Evolutionary conservation across 2,888 invertebrate species (phyloP).

Genomic region (Ochropleura plecta): DNA sequence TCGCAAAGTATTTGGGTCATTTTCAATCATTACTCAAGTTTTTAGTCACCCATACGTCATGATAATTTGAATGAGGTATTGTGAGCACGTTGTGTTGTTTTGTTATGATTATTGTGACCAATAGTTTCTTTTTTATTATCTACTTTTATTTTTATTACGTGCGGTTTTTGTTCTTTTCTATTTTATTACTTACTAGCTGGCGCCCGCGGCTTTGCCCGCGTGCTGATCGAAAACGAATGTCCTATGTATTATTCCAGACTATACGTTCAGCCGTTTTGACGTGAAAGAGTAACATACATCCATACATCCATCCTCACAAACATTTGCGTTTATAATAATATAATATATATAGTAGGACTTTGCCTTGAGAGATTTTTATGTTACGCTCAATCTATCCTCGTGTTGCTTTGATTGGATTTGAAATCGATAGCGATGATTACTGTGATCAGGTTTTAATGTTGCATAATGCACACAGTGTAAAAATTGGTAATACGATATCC

Average conservation of each 20-base stretch:
- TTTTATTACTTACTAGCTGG: not conserved
- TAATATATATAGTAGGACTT: not conserved
- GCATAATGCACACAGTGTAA: not conserved
- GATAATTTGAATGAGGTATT: constrained; percentile 48
- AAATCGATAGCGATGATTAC: not conserved
- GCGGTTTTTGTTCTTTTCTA: constrained; percentile 13
- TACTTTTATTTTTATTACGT: constrained; percentile 12
- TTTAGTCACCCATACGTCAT: constrained; percentile 36
- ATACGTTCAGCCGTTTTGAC: too few species aligned
- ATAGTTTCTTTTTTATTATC: constrained; percentile 3
- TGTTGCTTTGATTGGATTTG: not conserved
- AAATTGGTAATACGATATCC: too few species aligned
- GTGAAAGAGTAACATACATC: too few species aligned
- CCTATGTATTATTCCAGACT: too few species aligned
- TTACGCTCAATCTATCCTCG: not conserved
- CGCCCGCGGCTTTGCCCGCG: too few species aligned
- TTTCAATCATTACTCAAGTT: constrained; percentile 48
- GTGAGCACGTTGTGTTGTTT: constrained; percentile 29
- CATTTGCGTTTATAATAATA: too few species aligned
- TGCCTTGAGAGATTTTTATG: not conserved
- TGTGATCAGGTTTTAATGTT: not conserved
- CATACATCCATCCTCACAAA: too few species aligned
- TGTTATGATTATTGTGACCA: constrained; percentile 15
- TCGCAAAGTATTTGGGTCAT: constrained; percentile 41
- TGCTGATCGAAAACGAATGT: too few species aligned